These are phyloP conservation scores for Dicyrtoma fusca DNA, from an alignment of 2,888 invertebrate genomes.

Conservation along the genomic window DNA sequence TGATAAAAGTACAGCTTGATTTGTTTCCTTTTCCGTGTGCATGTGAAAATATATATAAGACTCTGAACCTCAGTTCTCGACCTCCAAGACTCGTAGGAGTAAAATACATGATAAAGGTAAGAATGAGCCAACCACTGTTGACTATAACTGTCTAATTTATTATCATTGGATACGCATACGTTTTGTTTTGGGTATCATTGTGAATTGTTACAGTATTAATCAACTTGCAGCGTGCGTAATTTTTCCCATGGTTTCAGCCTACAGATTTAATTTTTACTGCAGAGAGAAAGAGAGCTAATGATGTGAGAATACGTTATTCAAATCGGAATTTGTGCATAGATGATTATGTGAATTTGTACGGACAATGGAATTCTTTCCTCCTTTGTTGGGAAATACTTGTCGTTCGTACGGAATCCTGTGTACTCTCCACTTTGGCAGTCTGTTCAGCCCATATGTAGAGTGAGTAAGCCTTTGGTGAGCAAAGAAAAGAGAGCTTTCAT, in stretches of 20 bases:
- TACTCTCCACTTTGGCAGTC: background rate
- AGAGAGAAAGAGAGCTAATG: conserved; percentile 4
- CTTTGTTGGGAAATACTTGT: conserved; percentile 17
- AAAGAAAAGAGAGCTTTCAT: background rate
- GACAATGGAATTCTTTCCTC: conserved; percentile 22
- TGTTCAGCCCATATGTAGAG: background rate
- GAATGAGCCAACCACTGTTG: background rate
- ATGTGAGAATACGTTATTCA: conserved; percentile 31
- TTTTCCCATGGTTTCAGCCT: conserved; percentile 17
- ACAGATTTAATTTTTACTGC: too few relatives aligned
- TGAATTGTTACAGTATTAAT: conserved; percentile 8
- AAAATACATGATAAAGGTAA: background rate
- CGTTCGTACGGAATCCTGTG: background rate
- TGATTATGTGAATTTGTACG: conserved; percentile 32
- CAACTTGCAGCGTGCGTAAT: conserved; percentile 20
- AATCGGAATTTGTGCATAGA: conserved; percentile 28
- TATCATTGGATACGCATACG: conserved; percentile 25
- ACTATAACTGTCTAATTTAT: conserved; percentile 22
- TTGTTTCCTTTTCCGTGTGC: background rate
- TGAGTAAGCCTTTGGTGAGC: too few relatives aligned
- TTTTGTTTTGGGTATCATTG: background rate
- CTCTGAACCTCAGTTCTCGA: background rate
- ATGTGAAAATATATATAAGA: background rate
- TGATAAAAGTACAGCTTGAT: background rate
- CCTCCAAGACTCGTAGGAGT: background rate